Conservation (phyloP, 2,888 invertebrate species). For the Onthophagus sagittarius region DNA sequence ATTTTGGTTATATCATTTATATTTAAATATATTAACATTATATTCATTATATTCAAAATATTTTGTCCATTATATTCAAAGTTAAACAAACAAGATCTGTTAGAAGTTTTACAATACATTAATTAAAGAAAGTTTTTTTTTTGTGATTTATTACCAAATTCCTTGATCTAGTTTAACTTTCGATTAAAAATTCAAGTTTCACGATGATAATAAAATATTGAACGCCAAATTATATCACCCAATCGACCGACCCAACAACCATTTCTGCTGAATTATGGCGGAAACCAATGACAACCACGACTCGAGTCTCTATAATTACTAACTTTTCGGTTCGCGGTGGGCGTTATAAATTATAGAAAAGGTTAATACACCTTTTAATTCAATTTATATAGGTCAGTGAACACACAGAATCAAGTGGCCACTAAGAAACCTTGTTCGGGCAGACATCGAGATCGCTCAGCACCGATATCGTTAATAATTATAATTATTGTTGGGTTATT, state of each 20-base stretch:
- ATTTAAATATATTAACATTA: too few relatives aligned
- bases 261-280: neutral
- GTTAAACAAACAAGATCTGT: too few relatives aligned
- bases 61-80: too few relatives aligned
- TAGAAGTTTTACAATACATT: too few relatives aligned
- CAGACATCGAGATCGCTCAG: neutral
- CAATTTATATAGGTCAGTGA: neutral
- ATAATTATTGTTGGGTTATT: neutral
- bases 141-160: neutral
- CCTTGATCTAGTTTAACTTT: neutral
- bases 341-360: neutral
- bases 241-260: neutral
- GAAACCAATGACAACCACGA: neutral
- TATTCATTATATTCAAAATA: too few relatives aligned
- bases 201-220: too few relatives aligned
- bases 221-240: neutral
- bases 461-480: neutral
- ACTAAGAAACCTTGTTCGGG: neutral
- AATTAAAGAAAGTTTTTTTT: neutral
- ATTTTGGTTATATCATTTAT: too few relatives aligned
- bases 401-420: neutral
- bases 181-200: neutral
- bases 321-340: neutral
- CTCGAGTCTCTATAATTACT: neutral
- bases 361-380: neutral